Base-by-base conservation (phyloP, 2,113 vertebrate genomes). In the Kobus ellipsiprymnus region DNA sequence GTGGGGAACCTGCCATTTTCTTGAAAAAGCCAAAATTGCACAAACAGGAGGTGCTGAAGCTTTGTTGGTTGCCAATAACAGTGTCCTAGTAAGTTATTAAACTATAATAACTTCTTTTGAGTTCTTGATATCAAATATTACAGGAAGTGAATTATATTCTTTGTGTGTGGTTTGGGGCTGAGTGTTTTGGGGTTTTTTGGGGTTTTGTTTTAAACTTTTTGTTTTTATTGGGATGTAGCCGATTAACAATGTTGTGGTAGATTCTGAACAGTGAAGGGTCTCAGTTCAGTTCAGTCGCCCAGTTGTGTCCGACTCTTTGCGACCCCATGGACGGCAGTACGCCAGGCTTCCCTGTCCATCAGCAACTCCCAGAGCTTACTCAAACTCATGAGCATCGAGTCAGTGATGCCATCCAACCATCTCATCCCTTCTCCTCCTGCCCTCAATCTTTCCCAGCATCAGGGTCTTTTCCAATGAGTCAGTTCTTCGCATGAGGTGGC, bases 11-110 rank as follows among this genome's bases (percentile, higher is more conserved):
- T 99, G 99, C 98, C 77, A 97, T 17, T 99, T 99, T 98, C 98
- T 99, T 95, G 99, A 99, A 97, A 99, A 99, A 98, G 99, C 99
- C 50, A 80, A 91, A 50, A 98, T 99, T 57, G 99, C 99, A 67
- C 99, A 99, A 94, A 84, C 0, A 3, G 98, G 97, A 0, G 99
- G 99, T 74, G 99, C 99, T 85, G 97, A 98, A 91, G 97, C 99
- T 17, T 97, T 99, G 89, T 96, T 99, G 97, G 98, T 99, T 95
- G 99, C 99, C 97, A 99, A 99, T 98, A 98, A 98, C 59, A 80
- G 60, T 4, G 29, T 95, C 60, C 83, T 99, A 98, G 99, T 99
- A 99, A 94, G 99, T 98, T 90, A 60, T 86, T n/a, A 74, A 95
- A n/a, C 7, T 78, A 4, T 74, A 62, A 29, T 62, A 17, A 29